Evolutionary conservation across 2,888 invertebrate species (phyloP), one percentile per base, ranked within the genome.

Genomic region (Synanthedon andrenaeformis): DNA sequence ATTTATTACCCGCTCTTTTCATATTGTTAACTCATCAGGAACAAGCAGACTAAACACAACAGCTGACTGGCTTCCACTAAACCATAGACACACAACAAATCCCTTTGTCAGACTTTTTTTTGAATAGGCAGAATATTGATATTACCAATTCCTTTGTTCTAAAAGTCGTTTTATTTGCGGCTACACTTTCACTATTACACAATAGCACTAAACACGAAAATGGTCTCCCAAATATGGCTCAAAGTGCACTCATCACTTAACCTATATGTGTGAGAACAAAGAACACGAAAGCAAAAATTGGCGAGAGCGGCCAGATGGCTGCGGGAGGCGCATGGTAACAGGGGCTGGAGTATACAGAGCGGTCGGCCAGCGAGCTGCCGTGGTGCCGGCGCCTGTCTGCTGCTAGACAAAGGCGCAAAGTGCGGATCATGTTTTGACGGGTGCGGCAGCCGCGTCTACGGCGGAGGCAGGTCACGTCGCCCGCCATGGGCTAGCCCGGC

Each of bases 341-440:
- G n/a, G n/a, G 45, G 45, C 11, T 45, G 45, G 35, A 45, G 45
- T 13, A 5, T 3, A 14, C 13, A 45, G 45, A n/a, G 13, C 45
- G 49, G 49, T 50, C 70, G 69, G 69, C 67, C 74, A 73, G 78
- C 71, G 79, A 79, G 75, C 78, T 74, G 71, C 70, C 76, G 66
- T 67, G 62, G 69, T 73, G 74, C 74, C 74, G 78, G 68, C 57
- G 56, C 55, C 62, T 64, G 59, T n/a, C 45, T n/a, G n/a, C 45
- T 45, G 13, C 14, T 45, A 45, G 12, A 45, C 45, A 45, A 45
- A 45, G 45, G 45, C 45, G 45, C 4, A 14, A 4, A 42, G 2
- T 45, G 45, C 45, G 45, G 13, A 14, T 14, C 14, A 8, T 45
- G 45, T 45, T 6, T 35, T 35, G 35, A 35, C 35, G 35, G 23